A percentile compares a stretch with the other conserved stretches of the same genome.
Evolutionary conservation across 2,113 vertebrate genomes (phyloP).

Genomic region (Eudyptes chrysolophus): DNA sequence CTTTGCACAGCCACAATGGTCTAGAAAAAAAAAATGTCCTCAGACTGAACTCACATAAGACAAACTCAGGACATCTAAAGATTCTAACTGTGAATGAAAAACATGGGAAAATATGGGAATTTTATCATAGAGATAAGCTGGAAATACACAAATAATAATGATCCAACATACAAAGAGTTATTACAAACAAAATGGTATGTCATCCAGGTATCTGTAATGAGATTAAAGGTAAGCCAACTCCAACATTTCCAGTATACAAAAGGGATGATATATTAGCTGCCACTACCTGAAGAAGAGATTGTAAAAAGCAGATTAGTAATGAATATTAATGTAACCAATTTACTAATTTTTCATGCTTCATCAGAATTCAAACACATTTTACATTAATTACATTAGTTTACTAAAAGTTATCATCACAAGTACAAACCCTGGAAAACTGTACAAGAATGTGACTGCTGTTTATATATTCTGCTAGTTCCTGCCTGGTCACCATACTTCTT

Average conservation of each 20-base stretch:
- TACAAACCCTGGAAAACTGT: not conserved
- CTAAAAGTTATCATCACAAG: not conserved
- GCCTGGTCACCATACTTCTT: not conserved
- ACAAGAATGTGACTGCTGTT: not conserved
- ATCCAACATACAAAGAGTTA: not conserved
- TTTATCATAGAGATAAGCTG: not conserved
- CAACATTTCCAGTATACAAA: not conserved
- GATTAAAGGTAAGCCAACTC: not conserved
- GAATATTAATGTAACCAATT: not conserved
- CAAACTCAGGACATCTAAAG: not conserved
- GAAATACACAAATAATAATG: not conserved
- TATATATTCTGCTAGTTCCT: not conserved
- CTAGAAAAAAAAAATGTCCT: too few relatives aligned
- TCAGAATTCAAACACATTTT: not conserved
- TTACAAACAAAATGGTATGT: not conserved
- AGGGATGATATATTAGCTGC: not conserved
- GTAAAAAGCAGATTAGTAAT: not conserved
- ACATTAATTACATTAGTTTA: not conserved
- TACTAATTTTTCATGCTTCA: not conserved
- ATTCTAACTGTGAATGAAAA: not conserved
- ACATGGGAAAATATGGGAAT: not conserved
- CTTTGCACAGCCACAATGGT: not conserved
- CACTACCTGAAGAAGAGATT: not conserved
- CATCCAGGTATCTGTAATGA: not conserved
- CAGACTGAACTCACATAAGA: not conserved